phyloP scores from a whole-genome alignment of 2,888 invertebrate species.

The Ormyrus labotus region DNA sequence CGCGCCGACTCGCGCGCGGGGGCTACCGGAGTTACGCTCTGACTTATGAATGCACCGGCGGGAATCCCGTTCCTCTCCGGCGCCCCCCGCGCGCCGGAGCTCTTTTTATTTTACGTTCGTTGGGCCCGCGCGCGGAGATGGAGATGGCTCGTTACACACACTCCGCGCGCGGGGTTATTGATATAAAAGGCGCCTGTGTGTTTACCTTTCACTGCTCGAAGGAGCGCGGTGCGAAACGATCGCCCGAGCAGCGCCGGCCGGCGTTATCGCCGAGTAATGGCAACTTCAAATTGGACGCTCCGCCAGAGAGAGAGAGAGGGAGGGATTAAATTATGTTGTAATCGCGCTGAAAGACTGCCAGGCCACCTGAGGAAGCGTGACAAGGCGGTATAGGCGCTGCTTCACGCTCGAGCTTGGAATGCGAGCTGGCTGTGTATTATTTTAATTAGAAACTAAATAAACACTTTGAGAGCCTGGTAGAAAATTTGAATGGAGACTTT shows the following conservation, averaged over 20 bases:
- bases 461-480: no score
- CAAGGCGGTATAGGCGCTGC: no score
- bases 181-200: slow-evolving; percentile 12
- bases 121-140: neutral
- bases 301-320: no score
- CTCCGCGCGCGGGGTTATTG: slow-evolving; percentile 4
- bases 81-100: neutral
- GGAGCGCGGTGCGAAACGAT: neutral
- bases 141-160: slow-evolving; percentile 3
- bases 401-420: no score
- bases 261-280: no score
- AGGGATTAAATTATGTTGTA: neutral
- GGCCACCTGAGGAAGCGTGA: no score
- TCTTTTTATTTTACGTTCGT: neutral
- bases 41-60: slow-evolving; percentile 32
- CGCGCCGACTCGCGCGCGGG: no score
- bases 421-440: no score
- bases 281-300: no score
- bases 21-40: neutral
- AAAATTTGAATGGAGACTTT: no score
- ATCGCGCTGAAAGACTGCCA: no score
- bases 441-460: no score
- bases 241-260: neutral
- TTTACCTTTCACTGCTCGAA: slow-evolving; percentile 21
- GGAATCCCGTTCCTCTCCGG: slow-evolving; percentile 24